Percentiles rank a stretch among this genome's conserved stretches.
Evolutionary conservation across 2,888 invertebrate genomes (phyloP).

Genomic region (Junonia oenone): DNA sequence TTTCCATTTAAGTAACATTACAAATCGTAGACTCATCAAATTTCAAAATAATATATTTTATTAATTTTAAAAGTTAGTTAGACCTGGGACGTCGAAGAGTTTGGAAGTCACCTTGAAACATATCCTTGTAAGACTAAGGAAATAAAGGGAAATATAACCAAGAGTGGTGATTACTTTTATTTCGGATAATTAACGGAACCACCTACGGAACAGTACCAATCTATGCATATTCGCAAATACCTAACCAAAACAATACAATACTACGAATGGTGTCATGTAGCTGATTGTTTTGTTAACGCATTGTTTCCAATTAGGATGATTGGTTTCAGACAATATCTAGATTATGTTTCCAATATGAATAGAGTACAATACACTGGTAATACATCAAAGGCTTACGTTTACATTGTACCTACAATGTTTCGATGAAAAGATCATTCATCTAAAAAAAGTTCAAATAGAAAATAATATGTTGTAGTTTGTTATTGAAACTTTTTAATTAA

Average conservation of each 20-base stretch:
- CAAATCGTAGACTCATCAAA: no score
- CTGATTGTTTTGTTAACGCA: conserved; percentile 17
- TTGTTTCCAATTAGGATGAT: conserved; percentile 20
- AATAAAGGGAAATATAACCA: no score
- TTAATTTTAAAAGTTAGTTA: no score
- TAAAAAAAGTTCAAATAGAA: background rate
- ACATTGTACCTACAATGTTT: background rate
- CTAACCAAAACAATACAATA: background rate
- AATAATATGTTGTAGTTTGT: no score
- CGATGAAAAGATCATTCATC: background rate
- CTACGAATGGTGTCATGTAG: conserved; percentile 5
- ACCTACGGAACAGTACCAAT: no score
- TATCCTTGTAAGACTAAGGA: no score
- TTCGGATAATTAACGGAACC: no score
- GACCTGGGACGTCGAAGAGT: no score
- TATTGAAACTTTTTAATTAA: no score
- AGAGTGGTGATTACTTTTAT: background rate
- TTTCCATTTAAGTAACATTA: no score
- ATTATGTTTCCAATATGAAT: conserved; percentile 13
- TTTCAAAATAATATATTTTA: no score
- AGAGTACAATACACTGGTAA: conserved; percentile 1
- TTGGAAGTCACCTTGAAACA: no score
- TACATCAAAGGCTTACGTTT: conserved; percentile 5
- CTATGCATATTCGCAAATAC: background rate
- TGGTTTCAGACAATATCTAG: conserved; percentile 20